These are phyloP conservation scores for Elachura formosa DNA, from an alignment of 2,113 vertebrate species.

Conservation along the genomic window DNA sequence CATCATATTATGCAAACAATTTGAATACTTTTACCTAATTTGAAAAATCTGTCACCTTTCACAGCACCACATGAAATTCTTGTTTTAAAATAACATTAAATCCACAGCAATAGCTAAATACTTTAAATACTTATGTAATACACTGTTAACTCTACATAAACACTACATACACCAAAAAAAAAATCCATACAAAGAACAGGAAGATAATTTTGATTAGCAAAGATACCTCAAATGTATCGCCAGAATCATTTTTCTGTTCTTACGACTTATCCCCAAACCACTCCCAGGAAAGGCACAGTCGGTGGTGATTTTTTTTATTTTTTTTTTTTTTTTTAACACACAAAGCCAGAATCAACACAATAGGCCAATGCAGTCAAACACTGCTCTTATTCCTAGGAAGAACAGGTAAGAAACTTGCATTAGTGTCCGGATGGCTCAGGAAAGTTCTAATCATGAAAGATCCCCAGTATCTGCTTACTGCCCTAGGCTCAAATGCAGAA, in stretches of 20 bases:
- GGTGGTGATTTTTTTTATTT: not conserved
- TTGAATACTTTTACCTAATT: constrained; percentile 5
- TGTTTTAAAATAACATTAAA: constrained; percentile 20
- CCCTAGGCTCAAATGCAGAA: not conserved
- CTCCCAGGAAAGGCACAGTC: constrained; percentile 39
- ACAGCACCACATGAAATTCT: constrained; percentile 25
- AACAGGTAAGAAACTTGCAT: not conserved
- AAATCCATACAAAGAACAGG: not conserved
- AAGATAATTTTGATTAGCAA: constrained; percentile 41
- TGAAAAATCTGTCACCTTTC: not conserved
- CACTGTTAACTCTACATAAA: not conserved
- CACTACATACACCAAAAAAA: not conserved
- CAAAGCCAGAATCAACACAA: constrained; percentile 20
- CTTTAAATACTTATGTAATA: not conserved
- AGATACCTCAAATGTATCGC: constrained; percentile 15
- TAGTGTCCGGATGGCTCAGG: not conserved
- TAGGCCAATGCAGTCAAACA: not conserved
- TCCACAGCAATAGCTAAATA: not conserved
- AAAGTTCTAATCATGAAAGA: not conserved
- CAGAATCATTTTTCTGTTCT: constrained; percentile 34
- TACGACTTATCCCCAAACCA: constrained; percentile 40
- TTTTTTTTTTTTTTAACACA: not conserved
- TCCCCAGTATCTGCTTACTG: constrained; percentile 12
- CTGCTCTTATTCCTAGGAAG: not conserved
- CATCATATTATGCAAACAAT: not conserved